Evolutionary conservation across 2,888 invertebrate genomes (phyloP), one percentile per base, ranked within the genome.

Genomic region (Acanthosepion esculentum): DNA sequence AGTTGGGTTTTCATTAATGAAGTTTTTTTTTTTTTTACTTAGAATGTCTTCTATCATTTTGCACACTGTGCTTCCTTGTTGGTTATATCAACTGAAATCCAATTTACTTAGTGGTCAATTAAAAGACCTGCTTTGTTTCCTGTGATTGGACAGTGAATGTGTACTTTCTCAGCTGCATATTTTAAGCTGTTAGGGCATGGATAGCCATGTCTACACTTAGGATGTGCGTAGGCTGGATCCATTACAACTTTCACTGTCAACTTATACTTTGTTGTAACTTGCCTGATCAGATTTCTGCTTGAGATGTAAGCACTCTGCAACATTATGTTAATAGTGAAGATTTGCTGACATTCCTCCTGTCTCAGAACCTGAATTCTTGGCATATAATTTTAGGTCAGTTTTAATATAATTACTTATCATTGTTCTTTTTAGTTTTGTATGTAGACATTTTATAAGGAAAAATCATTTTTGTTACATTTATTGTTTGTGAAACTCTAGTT

Each of bases 241-340:
- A 23, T 64, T 64, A 64, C 64, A 29, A 64, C 64, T 64, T 20
- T 64, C 26, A 64, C 23, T 29, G 64, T 64, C 64, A 64, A 64
- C 64, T 20, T 64, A 64, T 23, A 64, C 64, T 64, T 64, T 64
- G 26, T 64, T 64, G 64, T 23, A 64, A 64, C 64, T 23, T 78
- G 78, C 29, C 78, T 29, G 78, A 78, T 78, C 78, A 78, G n/a
- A 78, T 78, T 78, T 78, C 78, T 78, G n/a, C 78, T 78, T 78
- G 78, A 29, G 78, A 78, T 78, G 78, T 78, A 78, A 78, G 78
- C 78, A 78, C 78, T 78, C 78, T 78, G 78, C 78, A 29, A 29
- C 78, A 78, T 78, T 78, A 78, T 78, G 78, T 78, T 29, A 78
- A 29, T 29, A 78, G 64, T 29, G 64, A 64, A 29, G n/a, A 29